Evolutionary conservation across 2,797 vertebrate genomes (phyloP).

Genomic region (Calcarius lapponicus): DNA sequence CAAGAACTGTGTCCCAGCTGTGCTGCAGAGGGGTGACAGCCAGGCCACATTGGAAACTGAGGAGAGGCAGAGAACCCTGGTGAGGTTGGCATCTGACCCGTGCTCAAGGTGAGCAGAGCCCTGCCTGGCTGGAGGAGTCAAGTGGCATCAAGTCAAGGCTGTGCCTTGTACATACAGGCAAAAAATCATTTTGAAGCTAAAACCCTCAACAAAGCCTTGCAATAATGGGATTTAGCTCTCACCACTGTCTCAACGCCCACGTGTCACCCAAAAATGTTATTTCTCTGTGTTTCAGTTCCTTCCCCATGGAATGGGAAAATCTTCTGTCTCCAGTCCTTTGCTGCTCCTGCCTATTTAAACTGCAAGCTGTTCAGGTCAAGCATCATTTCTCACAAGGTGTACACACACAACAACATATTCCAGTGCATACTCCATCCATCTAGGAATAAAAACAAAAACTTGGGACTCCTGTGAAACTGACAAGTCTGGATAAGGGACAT

Average conservation of each 20-base stretch:
- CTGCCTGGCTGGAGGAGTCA: not conserved
- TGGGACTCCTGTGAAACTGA: not conserved
- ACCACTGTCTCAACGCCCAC: not conserved
- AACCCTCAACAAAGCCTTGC: not conserved
- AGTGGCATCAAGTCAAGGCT: not conserved
- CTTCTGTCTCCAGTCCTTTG: not conserved
- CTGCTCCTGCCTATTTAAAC: not conserved
- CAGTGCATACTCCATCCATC: not conserved
- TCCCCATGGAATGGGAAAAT: not conserved
- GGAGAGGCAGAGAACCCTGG: not conserved
- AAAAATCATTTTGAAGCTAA: not conserved
- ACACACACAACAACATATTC: rapidly evolving
- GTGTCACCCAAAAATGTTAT: not conserved
- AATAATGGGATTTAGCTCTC: not conserved
- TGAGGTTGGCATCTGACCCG: not conserved
- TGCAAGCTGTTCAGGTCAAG: not conserved
- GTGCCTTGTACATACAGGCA: not conserved
- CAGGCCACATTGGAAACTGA: not conserved
- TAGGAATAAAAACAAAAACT: not conserved
- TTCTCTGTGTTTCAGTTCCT: not conserved
- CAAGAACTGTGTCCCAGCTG: not conserved
- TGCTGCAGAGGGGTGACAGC: not conserved
- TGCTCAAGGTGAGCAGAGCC: not conserved
- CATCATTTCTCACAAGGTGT: not conserved
- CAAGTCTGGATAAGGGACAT: not conserved